phyloP scores from a whole-genome alignment of 2,888 invertebrate genomes.

The Volucella inflata region DNA sequence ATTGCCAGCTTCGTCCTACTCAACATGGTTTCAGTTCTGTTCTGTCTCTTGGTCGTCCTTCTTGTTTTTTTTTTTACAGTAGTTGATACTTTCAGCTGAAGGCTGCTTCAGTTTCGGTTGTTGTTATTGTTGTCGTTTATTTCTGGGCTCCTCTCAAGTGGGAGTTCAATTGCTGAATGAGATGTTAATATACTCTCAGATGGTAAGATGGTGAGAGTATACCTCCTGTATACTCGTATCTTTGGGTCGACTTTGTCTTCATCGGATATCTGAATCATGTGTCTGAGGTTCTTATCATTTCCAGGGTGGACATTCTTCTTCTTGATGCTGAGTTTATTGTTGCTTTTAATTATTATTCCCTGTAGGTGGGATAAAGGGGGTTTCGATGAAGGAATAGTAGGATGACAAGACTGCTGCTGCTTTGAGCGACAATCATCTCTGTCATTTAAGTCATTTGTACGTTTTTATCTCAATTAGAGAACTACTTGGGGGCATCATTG shows the following conservation, averaged over 20 bases:
- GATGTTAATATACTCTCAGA: constrained; percentile 51
- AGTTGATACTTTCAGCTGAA: constrained; percentile 24
- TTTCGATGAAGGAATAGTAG: neutral
- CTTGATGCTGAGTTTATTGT: too few species aligned
- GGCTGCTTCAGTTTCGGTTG: neutral
- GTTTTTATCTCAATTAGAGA: constrained; percentile 70
- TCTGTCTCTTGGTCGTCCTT: constrained; percentile 42
- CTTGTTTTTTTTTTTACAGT: constrained; percentile 3
- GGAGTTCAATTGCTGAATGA: constrained; percentile 69
- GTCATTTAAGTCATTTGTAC: constrained; percentile 64
- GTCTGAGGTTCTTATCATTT: constrained; percentile 18
- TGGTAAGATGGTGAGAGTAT: neutral
- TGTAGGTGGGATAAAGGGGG: constrained; percentile 9
- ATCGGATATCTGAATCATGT: constrained; percentile 5
- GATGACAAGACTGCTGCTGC: constrained; percentile 4
- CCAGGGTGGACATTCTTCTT: constrained; percentile 37
- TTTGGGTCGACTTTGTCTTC: constrained; percentile 11
- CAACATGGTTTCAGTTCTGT: constrained; percentile 19
- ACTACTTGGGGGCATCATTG: constrained; percentile 64
- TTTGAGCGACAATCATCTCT: constrained; percentile 57
- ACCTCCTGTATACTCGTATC: neutral
- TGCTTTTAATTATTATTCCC: constrained; percentile 60
- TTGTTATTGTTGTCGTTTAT: constrained; percentile 29
- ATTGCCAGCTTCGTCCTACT: constrained; percentile 44
- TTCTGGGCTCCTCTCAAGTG: constrained; percentile 49